Evolutionary conservation across 2,113 vertebrate genomes (phyloP).

Genomic region (Chlorodrepanis virens): DNA sequence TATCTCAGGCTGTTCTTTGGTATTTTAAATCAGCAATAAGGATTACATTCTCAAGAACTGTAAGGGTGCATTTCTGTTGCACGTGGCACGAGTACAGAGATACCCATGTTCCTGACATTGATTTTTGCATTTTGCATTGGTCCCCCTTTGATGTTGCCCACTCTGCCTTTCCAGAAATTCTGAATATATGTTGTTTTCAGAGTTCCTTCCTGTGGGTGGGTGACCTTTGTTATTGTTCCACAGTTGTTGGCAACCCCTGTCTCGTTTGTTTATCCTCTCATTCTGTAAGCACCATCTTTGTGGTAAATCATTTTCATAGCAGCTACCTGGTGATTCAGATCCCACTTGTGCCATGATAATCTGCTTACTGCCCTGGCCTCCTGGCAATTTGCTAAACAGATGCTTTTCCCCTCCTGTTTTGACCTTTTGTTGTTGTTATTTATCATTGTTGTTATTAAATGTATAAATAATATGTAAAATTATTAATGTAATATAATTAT

Average conservation of each 20-base stretch:
- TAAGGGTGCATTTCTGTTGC: neutral
- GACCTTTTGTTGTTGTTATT: neutral
- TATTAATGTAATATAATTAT: neutral
- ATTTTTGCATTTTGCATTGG: neutral
- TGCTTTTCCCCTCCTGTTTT: neutral
- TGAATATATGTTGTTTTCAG: neutral
- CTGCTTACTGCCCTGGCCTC: neutral
- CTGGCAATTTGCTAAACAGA: neutral
- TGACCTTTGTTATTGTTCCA: neutral
- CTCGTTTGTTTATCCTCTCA: neutral
- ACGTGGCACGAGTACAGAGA: rapidly evolving
- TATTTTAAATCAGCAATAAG: neutral
- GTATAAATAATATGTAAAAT: neutral
- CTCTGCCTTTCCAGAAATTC: neutral
- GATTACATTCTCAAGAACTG: neutral
- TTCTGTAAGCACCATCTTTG: neutral
- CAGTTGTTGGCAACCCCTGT: neutral
- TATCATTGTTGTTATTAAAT: neutral
- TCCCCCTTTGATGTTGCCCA: neutral
- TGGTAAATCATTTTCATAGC: neutral
- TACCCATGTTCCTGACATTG: neutral
- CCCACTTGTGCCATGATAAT: neutral
- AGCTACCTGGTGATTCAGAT: neutral
- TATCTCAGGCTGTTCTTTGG: neutral
- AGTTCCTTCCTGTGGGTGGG: neutral